Percentiles rank a stretch among this genome's conserved stretches.
phyloP scores from a whole-genome alignment of 2,888 invertebrate genomes.

The Zygogramma bicolorata region DNA sequence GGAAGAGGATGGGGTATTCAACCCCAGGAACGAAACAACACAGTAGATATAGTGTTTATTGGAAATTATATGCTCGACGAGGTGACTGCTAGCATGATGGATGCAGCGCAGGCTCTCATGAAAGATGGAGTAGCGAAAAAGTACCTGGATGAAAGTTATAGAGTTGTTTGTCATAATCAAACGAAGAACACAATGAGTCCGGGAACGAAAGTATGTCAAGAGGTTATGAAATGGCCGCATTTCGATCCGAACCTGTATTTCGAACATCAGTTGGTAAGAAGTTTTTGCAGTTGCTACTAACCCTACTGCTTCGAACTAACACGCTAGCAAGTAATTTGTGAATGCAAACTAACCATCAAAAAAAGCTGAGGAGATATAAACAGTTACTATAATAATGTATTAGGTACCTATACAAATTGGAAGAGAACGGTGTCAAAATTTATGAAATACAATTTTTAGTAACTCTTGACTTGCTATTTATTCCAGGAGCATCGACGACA shows the following conservation, averaged over 20 bases:
- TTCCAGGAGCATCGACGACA: no score
- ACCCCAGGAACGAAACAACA: conserved; percentile 54
- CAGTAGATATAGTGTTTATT: conserved; percentile 45
- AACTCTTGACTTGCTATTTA: no score
- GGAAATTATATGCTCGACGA: conserved; percentile 43
- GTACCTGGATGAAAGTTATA: conserved; percentile 66
- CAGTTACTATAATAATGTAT: no score
- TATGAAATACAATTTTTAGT: no score
- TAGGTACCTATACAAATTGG: no score
- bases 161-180: conserved; percentile 70
- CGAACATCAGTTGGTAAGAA: conserved; percentile 5
- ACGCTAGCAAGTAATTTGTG: no score
- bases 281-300: background rate
- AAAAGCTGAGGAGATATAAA: no score
- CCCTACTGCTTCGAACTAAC: background rate
- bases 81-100: conserved; percentile 64
- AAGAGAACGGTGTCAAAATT: no score
- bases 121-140: conserved; percentile 64
- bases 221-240: conserved; percentile 69
- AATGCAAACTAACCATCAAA: no score
- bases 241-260: conserved; percentile 47
- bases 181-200: conserved; percentile 68
- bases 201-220: conserved; percentile 66
- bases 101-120: conserved; percentile 66
- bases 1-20: conserved; percentile 68